Conservation (phyloP, 2,888 invertebrate genomes). For the Agonopterix alstromeriana region DNA sequence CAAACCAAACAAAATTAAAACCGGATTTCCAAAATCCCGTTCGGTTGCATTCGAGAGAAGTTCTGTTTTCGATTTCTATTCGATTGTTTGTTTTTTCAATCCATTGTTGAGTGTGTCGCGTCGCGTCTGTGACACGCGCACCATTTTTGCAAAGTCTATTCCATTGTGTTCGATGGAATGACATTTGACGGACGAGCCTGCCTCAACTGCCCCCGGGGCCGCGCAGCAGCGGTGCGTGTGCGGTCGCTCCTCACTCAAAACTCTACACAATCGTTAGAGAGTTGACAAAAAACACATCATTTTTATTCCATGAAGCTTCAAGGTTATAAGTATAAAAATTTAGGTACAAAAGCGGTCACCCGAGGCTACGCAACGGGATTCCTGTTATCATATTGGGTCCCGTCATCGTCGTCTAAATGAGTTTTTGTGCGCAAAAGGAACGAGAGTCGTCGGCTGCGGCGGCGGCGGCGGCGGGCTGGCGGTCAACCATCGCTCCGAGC, state of each 20-base stretch:
- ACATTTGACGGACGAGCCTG: conserved; percentile 62
- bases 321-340: conserved; percentile 25
- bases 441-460: conserved; percentile 36
- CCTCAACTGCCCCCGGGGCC: conserved; percentile 19
- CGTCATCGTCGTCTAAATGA: conserved; percentile 61
- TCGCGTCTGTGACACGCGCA: conserved; percentile 63
- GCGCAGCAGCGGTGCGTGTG: conserved; percentile 3
- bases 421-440: conserved; percentile 44
- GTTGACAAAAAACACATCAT: conserved; percentile 34
- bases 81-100: conserved; percentile 70
- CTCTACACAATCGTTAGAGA: conserved; percentile 24
- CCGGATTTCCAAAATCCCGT: conserved; percentile 76
- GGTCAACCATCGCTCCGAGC: conserved; percentile 56
- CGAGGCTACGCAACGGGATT: conserved; percentile 69
- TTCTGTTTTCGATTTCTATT: conserved; percentile 75
- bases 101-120: conserved; percentile 61
- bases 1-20: conserved; percentile 60
- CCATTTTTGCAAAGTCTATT: conserved; percentile 71
- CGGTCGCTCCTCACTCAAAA: conserved; percentile 9
- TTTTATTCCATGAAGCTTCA: conserved; percentile 23
- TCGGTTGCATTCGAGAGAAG: conserved; percentile 64
- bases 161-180: conserved; percentile 57
- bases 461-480: conserved; percentile 20
- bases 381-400: conserved; percentile 68
- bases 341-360: conserved; percentile 34